Base-by-base conservation (phyloP, 2,888 invertebrate species). In the Monoplex corrugatus region DNA sequence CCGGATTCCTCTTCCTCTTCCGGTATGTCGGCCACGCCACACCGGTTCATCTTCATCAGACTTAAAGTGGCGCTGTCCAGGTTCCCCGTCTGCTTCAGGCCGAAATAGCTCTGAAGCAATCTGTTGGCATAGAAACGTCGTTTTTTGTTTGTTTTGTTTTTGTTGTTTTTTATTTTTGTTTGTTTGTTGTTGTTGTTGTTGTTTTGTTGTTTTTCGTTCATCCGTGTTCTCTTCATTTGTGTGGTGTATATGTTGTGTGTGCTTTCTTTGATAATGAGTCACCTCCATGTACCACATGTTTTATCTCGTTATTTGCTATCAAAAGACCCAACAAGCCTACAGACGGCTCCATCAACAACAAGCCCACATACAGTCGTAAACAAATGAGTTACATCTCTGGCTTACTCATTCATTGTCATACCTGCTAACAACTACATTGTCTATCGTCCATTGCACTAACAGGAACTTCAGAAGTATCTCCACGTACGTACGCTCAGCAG, bases 91-190 rank as follows among this genome's bases (percentile, higher is more conserved):
- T 88, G 88, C 13, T 19, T 23, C 28, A 88, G 88, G 19, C 83
- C 83, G 43, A 88, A 82, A 35, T 44, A 88, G 32, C 88, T 63
- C 83, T 88, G 88, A 44, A 88, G 83, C 88, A 68, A 45, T 82
- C 88, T 88, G 75, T 35, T 35, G 10, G 35, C 19, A 0, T 5
- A 0, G 35, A 1, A 19, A 50, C n/a, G n/a, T n/a, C n/a, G n/a
- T n/a, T n/a, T n/a, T n/a, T n/a, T n/a, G n/a, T n/a, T n/a, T n/a
- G n/a, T n/a, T n/a, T n/a, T 2, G 35, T 75, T 35, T 35, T 0
- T 16, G 35, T 75, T 19, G 6, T 35, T 32, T 75, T 35, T 0
- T 2, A 6, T 75, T 75, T 10, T 38, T 23, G 2, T 35, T 28
- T 35, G 35, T 23, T 32, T n/a, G 35, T n/a, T 32, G 32, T 19